phyloP scores from a whole-genome alignment of 2,888 invertebrate genomes.

The Cactoblastis cactorum region DNA sequence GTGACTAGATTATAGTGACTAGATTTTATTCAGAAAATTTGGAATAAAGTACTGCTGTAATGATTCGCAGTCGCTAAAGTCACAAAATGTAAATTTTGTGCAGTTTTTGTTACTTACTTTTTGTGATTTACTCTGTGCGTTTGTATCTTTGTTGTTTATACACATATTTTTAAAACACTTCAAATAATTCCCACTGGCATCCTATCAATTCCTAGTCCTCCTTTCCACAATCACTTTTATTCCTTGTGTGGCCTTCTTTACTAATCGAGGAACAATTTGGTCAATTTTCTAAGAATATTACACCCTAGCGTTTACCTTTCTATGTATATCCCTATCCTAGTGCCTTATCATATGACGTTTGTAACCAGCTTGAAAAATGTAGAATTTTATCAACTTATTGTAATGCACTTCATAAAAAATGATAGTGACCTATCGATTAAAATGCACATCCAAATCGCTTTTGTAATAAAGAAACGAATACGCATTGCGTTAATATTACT shows the following conservation, averaged over 20 bases:
- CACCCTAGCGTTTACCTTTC: conserved; percentile 13
- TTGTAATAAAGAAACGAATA: conserved; percentile 36
- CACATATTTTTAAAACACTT: not conserved
- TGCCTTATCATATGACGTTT: conserved; percentile 28
- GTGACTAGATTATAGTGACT: no score
- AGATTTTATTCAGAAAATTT: no score
- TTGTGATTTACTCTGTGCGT: no score
- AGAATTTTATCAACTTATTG: not conserved
- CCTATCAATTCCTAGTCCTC: not conserved
- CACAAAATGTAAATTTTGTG: no score
- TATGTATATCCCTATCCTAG: conserved; percentile 27
- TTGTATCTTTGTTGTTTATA: not conserved
- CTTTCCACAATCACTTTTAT: not conserved
- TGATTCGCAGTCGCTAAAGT: no score
- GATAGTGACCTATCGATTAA: conserved; percentile 21
- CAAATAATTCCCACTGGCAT: not conserved
- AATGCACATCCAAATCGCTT: conserved; percentile 42
- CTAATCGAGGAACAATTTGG: conserved; percentile 27
- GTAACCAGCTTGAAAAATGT: not conserved
- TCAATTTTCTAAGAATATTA: conserved; percentile 34
- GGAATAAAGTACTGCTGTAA: no score
- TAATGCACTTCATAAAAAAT: conserved; percentile 20
- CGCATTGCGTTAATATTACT: conserved; percentile 21
- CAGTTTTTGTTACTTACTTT: no score
- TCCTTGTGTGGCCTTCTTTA: conserved; percentile 18